These are phyloP conservation scores for Corythornis vintsioides DNA, from an alignment of 2,113 vertebrate species.

Conservation along the genomic window DNA sequence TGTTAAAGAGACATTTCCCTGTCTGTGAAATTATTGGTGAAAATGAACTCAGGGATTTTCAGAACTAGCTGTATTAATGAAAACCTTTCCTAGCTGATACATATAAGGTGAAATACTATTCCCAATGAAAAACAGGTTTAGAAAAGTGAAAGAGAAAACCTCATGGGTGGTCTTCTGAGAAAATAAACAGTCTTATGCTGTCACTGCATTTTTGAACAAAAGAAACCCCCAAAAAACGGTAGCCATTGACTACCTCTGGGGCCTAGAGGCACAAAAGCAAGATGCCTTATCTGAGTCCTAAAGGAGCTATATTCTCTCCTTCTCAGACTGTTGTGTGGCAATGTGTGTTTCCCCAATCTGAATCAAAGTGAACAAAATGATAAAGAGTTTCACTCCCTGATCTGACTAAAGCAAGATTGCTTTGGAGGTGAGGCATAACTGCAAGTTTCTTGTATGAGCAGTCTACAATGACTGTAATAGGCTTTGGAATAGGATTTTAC, in stretches of 20 bases:
- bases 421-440: not conserved
- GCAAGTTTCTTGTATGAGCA: not conserved
- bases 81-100: not conserved
- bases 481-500: not conserved
- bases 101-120: not conserved
- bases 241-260: not conserved
- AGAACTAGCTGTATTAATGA: not conserved
- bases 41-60: not conserved
- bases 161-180: slow-evolving; percentile 5
- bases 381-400: not conserved
- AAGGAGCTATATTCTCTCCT: not conserved
- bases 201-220: not conserved
- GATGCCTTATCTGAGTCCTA: not conserved
- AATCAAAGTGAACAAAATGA: not conserved
- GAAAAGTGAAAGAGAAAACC: not conserved
- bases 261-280: not conserved
- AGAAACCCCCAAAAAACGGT: not conserved
- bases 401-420: not conserved
- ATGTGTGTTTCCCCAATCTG: not conserved
- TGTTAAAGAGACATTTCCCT: not conserved
- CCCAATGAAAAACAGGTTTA: slow-evolving; percentile 41
- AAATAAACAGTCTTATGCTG: not conserved
- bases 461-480: not conserved
- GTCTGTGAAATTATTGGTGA: not conserved
- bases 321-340: not conserved